Percentiles rank a stretch among this genome's conserved stretches.
phyloP scores from a whole-genome alignment of 2,113 vertebrate species.

The Origma solitaria region DNA sequence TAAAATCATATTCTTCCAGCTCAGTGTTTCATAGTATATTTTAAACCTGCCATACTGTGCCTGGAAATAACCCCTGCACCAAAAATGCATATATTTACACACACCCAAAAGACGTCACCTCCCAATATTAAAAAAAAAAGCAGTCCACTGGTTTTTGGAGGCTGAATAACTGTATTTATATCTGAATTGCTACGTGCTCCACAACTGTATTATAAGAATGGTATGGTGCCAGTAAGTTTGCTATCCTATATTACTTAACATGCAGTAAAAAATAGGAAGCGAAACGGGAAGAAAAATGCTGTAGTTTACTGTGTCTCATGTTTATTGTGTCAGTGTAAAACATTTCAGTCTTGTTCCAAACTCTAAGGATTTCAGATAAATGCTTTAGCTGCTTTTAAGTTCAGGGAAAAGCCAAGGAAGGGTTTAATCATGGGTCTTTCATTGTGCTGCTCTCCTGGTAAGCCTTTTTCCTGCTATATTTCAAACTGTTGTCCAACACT shows the following conservation, averaged over 20 bases:
- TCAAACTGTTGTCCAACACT: not conserved
- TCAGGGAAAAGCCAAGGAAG: not conserved
- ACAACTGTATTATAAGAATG: not conserved
- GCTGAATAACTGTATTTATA: not conserved
- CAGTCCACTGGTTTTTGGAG: not conserved
- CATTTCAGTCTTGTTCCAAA: not conserved
- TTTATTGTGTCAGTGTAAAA: not conserved
- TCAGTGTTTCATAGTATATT: not conserved
- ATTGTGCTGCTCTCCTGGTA: rapidly evolving
- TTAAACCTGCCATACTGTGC: not conserved
- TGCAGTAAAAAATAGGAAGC: not conserved
- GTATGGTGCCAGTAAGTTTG: not conserved
- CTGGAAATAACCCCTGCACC: not conserved
- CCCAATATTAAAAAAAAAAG: not conserved
- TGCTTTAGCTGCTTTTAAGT: not conserved
- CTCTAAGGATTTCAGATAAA: not conserved
- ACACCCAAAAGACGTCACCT: not conserved
- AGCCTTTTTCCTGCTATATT: not conserved
- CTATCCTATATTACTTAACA: not conserved
- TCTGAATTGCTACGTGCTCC: not conserved
- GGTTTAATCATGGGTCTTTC: not conserved
- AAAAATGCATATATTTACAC: not conserved
- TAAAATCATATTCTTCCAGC: not conserved
- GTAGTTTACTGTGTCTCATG: not conserved
- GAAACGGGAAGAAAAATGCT: not conserved